Base-by-base conservation (phyloP, 2,888 invertebrate species). In the Galerucella calmariensis region DNA sequence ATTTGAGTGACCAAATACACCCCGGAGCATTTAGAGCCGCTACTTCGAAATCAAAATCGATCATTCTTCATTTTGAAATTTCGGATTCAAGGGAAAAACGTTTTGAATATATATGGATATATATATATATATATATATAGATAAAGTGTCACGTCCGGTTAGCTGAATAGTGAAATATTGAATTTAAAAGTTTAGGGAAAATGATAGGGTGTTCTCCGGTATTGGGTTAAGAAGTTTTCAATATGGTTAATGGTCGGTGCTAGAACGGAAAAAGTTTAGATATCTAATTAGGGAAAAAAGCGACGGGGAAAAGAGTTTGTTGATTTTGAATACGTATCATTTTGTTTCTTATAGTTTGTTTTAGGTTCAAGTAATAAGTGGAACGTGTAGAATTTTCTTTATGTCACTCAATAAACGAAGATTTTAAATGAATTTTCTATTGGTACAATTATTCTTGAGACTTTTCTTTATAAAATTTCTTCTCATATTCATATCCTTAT, bases 1-100 rank as follows among this genome's bases (percentile, higher is more conserved):
- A 79, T 75, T 75, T 75, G 80, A 79, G 76, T 80, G 80, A 80
- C 80, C 80, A 78, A 80, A 73, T 73, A 76, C 77, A 68, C 80
- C 75, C 80, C 51, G 16, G 80, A 75, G 80, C 68, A 69, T 78
- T 69, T 67, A 48, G 69, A 70, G 35, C 35, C 69, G 62, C 62
- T 9, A 63, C 62, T 70, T 51, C 41, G 51, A 70, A 51, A 70
- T 77, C 75, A 68, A 70, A 74, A 78, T 76, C 79, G 79, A 79
- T 79, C 79, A 77, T 77, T 79, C 79, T 79, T 76, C 76, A 79
- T 79, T 72, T 69, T 70, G 62, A 62, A 62, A 70, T 62, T 70
- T 35, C 51, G 59, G 6, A 68, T 68, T 59, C 8, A 12, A 16
- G 46, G 41, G 24, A 68, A 46, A 68, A 67, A 27, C n/a, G 20